A percentile compares a stretch with the other conserved stretches of the same genome.
Conservation (phyloP, 1,140 invertebrate species). For the Aphelinus atriplicis region DNA sequence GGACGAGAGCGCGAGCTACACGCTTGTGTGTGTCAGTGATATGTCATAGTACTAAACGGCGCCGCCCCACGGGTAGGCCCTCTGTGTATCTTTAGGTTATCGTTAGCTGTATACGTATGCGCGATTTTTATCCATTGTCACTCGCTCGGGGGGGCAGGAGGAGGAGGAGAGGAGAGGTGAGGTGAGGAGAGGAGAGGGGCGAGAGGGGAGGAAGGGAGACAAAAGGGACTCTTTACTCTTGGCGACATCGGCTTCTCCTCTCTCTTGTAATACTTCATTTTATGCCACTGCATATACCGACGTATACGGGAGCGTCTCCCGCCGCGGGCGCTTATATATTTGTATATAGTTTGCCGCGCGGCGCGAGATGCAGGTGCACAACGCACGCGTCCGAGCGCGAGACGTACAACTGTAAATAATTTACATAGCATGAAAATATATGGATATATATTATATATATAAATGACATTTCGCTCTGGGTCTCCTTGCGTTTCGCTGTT, state of each 20-base stretch:
- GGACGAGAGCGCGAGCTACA: no score
- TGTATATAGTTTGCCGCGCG: neutral
- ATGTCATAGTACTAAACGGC: no score
- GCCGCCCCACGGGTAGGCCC: no score
- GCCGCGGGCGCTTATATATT: neutral
- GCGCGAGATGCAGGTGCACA: neutral
- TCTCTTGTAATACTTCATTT: no score
- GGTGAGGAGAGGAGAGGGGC: neutral
- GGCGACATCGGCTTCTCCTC: no score
- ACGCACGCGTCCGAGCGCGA: conserved; percentile 15
- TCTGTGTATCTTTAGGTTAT: no score
- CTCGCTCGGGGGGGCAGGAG: no score
- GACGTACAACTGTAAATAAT: conserved; percentile 25
- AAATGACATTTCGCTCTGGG: conserved; percentile 23
- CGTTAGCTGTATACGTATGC: no score
- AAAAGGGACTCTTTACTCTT: neutral
- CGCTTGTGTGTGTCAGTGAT: no score
- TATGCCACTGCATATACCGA: no score
- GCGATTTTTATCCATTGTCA: no score
- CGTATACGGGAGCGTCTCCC: no score
- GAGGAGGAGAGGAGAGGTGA: neutral
- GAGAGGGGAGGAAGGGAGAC: neutral
- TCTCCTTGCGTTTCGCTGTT: conserved; percentile 13
- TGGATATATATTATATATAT: conserved; percentile 37
- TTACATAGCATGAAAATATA: conserved; percentile 37